These are phyloP conservation scores for Dasyprocta punctata DNA, from an alignment of 2,113 vertebrate species.

Conservation along the genomic window DNA sequence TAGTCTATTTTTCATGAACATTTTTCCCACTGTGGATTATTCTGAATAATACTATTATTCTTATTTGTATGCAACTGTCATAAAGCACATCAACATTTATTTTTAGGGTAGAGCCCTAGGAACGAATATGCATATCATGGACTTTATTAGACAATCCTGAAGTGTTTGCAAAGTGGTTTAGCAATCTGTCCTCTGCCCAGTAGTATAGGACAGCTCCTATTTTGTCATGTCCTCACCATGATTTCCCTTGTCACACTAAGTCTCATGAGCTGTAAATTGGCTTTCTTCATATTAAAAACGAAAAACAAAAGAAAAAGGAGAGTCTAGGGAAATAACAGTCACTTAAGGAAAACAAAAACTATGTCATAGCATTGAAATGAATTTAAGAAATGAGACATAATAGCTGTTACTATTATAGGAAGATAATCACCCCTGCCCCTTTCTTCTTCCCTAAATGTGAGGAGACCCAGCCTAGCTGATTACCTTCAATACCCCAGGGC, in stretches of 20 bases:
- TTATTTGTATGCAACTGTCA: not conserved
- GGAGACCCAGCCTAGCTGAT: constrained; percentile 78
- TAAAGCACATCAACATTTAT: not conserved
- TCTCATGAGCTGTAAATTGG: not conserved
- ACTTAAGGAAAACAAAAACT: constrained; percentile 69
- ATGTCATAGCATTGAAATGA: constrained; percentile 76
- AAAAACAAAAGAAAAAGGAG: not conserved
- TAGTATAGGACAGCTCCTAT: not conserved
- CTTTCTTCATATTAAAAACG: constrained; percentile 58
- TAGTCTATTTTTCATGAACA: not conserved
- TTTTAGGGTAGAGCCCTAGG: not conserved
- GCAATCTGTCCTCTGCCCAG: not conserved
- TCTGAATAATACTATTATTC: not conserved
- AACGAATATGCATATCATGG: not conserved
- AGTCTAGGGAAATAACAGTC: constrained; percentile 56
- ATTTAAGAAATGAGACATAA: constrained; percentile 77
- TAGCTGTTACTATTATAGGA: constrained; percentile 77
- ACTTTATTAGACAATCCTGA: not conserved
- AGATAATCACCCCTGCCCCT: constrained; percentile 79
- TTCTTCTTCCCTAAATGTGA: constrained; percentile 50
- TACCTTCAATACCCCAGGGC: constrained; percentile 82
- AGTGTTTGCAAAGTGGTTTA: not conserved
- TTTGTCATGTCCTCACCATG: not conserved
- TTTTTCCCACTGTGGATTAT: not conserved
- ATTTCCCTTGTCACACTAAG: constrained; percentile 15